Base-by-base conservation (phyloP, 2,888 invertebrate genomes). In the Octodonta nipae region DNA sequence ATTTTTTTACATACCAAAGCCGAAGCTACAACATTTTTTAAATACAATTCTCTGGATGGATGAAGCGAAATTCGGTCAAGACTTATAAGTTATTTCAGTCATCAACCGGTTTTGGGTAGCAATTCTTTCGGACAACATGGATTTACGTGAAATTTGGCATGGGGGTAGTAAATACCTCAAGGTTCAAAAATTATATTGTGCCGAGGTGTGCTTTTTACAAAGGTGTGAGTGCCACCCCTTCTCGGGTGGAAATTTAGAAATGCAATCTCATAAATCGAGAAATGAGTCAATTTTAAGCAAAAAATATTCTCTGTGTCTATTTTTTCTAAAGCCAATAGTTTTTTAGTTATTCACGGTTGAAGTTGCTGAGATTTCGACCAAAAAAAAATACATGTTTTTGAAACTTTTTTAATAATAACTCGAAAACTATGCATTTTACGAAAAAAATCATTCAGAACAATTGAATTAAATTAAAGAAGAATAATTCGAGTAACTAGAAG, bases 401-500 rank as follows among this genome's bases (percentile, higher is more conserved):
- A 7, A 20, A 6, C 20, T 6, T 20, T 20, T n/a, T 20, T 20
- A 6, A n/a, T 20, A 20, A 20, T 20, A 20, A 20, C 20, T 20
- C 20, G n/a, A 20, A 20, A 20, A 20, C 20, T 6, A 7, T 20
- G 20, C 20, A n/a, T 20, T 20, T 20, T n/a, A 20, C 20, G 20
- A 20, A 20, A 20, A 20, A 20, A 20, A 20, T 20, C 20, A 20
- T 20, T 20, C 20, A 7, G 6, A 20, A 6, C 13, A 25, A 35
- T n/a, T n/a, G n/a, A n/a, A n/a, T n/a, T n/a, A n/a, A n/a, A n/a
- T n/a, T n/a, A n/a, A n/a, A n/a, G n/a, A n/a, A n/a, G n/a, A n/a
- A n/a, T n/a, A n/a, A n/a, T n/a, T n/a, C n/a, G n/a, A n/a, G n/a
- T n/a, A n/a, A n/a, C n/a, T n/a, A n/a, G n/a, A n/a, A n/a, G n/a